Conservation (phyloP, 2,888 invertebrate species). For the Pardosa pseudoannulata region DNA sequence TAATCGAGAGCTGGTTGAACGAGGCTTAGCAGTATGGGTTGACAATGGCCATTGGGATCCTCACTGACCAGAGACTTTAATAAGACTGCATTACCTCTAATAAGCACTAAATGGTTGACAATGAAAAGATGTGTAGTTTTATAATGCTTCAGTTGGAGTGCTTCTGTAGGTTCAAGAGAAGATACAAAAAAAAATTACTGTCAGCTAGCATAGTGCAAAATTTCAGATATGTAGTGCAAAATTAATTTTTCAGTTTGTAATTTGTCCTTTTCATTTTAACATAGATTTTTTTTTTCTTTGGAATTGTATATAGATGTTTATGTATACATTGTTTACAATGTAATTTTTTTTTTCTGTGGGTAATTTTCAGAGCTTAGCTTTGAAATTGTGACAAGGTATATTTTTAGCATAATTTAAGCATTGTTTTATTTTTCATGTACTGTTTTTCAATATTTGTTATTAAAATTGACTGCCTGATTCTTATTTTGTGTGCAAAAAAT, state of each 20-base stretch:
- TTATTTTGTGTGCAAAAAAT: too few relatives aligned
- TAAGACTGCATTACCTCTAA: background rate
- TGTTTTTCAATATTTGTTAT: too few relatives aligned
- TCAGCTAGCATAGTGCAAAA: constrained; percentile 9
- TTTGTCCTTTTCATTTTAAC: background rate
- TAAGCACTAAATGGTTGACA: constrained; percentile 13
- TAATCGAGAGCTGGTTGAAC: constrained; percentile 90
- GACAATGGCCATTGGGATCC: constrained; percentile 62
- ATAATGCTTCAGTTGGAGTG: constrained; percentile 21
- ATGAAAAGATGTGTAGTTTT: constrained; percentile 27
- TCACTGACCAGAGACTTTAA: constrained; percentile 38
- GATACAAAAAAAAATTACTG: background rate
- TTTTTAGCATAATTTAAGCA: background rate
- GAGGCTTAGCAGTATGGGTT: constrained; percentile 87
- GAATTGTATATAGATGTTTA: constrained; percentile 6
- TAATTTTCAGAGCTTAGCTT: background rate
- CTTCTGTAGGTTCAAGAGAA: background rate
- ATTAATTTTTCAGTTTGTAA: constrained; percentile 10
- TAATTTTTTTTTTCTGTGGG: background rate
- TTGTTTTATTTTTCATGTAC: background rate
- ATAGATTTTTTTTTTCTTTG: background rate
- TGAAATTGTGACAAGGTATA: background rate
- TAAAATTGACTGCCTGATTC: too few relatives aligned
- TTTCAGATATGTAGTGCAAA: constrained; percentile 17
- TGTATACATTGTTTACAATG: constrained; percentile 1